A percentile compares a stretch with the other conserved stretches of the same genome.
phyloP scores from a whole-genome alignment of 2,113 vertebrate genomes.

The Leptosomus discolor region DNA sequence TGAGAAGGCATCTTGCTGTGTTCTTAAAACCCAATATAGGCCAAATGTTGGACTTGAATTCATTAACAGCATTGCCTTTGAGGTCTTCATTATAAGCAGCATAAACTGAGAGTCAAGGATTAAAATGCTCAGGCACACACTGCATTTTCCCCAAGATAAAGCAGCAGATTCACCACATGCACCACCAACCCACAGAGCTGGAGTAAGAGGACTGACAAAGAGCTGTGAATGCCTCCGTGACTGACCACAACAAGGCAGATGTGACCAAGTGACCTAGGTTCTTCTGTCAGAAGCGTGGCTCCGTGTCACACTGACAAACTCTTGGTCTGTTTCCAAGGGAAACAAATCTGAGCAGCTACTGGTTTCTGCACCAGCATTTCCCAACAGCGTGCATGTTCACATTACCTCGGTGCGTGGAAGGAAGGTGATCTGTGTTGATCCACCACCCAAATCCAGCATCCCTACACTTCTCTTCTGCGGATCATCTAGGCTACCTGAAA shows the following conservation, averaged over 20 bases:
- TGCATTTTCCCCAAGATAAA: background rate
- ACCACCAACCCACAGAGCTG: rapidly evolving
- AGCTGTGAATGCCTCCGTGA: background rate
- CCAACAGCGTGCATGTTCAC: background rate
- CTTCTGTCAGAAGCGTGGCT: background rate
- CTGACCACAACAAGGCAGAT: background rate
- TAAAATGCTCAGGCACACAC: background rate
- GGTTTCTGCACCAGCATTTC: background rate
- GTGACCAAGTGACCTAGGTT: background rate
- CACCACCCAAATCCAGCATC: constrained; percentile 93
- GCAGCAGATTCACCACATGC: background rate
- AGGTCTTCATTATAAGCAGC: background rate
- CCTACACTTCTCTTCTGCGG: constrained; percentile 78
- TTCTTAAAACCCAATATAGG: background rate
- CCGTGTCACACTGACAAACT: background rate
- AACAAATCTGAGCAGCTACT: background rate
- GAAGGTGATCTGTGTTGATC: constrained; percentile 96
- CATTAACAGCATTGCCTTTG: background rate
- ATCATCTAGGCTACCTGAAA: constrained; percentile 80
- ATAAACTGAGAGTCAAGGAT: background rate
- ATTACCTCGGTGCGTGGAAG: constrained; percentile 84
- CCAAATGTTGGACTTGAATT: background rate
- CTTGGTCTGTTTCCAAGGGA: background rate
- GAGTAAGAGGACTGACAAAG: background rate
- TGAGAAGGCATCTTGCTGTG: background rate